phyloP scores from a whole-genome alignment of 2,888 invertebrate species.

The Leucania comma region DNA sequence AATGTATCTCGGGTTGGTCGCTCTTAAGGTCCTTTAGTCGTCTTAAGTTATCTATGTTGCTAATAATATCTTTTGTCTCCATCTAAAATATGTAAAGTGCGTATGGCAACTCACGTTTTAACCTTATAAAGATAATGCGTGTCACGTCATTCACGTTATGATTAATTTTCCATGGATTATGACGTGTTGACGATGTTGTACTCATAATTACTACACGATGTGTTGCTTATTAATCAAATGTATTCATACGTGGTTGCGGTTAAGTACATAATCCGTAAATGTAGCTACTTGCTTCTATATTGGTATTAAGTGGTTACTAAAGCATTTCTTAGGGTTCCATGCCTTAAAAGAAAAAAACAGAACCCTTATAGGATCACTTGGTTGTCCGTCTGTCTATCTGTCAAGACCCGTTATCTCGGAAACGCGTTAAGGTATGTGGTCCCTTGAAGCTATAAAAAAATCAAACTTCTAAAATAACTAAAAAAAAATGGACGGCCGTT shows the following conservation, averaged over 20 bases:
- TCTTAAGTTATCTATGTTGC: background rate
- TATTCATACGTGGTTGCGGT: slow-evolving; percentile 19
- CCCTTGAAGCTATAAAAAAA: too few relatives aligned
- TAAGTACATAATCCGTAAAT: background rate
- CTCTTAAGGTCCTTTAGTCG: too few relatives aligned
- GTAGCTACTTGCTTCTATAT: background rate
- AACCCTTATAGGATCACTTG: too few relatives aligned
- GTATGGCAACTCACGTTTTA: background rate
- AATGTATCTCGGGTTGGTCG: too few relatives aligned
- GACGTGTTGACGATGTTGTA: slow-evolving; percentile 34
- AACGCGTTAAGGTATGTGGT: too few relatives aligned
- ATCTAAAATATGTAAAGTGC: slow-evolving; percentile 9
- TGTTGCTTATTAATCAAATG: slow-evolving; percentile 38
- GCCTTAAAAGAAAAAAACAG: too few relatives aligned
- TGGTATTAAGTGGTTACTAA: background rate
- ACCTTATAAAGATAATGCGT: slow-evolving; percentile 17
- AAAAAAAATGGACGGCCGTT: too few relatives aligned
- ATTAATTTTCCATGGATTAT: slow-evolving; percentile 51
- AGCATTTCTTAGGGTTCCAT: too few relatives aligned
- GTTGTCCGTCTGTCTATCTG: too few relatives aligned
- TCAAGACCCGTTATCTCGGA: too few relatives aligned
- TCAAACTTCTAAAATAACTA: too few relatives aligned
- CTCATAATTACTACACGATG: slow-evolving; percentile 20
- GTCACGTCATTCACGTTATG: slow-evolving; percentile 35
- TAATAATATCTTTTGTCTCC: slow-evolving; percentile 3